A percentile compares a stretch with the other conserved stretches of the same genome.
phyloP scores from a whole-genome alignment of 2,797 vertebrate genomes.

The Sebastolobus altivelis region DNA sequence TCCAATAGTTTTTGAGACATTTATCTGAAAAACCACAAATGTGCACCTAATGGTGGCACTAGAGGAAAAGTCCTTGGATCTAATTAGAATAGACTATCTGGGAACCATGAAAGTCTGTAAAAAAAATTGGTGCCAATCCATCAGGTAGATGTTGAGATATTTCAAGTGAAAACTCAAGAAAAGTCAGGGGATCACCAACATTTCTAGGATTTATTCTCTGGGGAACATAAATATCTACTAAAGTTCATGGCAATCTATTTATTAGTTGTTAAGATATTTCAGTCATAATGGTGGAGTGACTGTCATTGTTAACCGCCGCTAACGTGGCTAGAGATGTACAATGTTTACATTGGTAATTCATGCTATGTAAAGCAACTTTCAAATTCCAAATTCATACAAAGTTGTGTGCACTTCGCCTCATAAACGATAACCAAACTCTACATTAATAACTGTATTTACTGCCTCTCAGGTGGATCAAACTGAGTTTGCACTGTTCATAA shows the following conservation, averaged over 20 bases:
- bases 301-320: rapidly evolving
- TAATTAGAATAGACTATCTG: neutral
- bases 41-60: neutral
- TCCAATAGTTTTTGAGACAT: no score
- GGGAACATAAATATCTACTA: neutral
- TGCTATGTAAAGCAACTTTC: neutral
- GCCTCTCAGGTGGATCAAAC: conserved; percentile 51
- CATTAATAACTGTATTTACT: conserved; percentile 45
- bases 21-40: neutral
- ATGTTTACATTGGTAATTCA: neutral
- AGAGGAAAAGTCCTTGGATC: neutral
- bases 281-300: neutral
- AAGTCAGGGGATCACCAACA: no score
- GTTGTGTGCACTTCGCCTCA: neutral
- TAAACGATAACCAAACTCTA: conserved; percentile 9
- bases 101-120: neutral
- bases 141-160: no score
- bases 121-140: no score
- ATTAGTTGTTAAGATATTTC: neutral
- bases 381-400: neutral
- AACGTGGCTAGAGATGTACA: neutral
- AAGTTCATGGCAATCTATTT: neutral
- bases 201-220: neutral
- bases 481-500: conserved; percentile 43
- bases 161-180: no score